phyloP scores from a whole-genome alignment of 37 sponge, comb jelly and placozoan genomes.

The Cladorhizidae sp. region DNA sequence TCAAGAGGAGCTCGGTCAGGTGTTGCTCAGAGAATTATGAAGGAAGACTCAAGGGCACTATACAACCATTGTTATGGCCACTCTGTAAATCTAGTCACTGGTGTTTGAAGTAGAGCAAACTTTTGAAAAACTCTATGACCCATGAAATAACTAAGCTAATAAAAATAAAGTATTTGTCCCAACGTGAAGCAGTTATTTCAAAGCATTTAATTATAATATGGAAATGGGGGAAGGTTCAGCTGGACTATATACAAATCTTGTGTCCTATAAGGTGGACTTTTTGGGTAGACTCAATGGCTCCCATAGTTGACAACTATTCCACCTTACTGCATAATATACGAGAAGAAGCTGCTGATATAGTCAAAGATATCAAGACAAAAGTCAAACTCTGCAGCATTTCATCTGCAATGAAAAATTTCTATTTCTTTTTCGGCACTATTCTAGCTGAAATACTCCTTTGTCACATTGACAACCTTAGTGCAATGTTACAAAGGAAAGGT shows the following conservation, averaged over 20 bases:
- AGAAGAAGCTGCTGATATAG: conserved; percentile 45
- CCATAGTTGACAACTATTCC: no score
- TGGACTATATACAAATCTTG: no score
- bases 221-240: no score
- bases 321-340: conserved; percentile 30
- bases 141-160: conserved; percentile 65
- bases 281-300: no score
- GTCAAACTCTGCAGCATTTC: conserved; percentile 36
- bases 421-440: conserved; percentile 25
- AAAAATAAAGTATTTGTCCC: conserved; percentile 70
- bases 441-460: conserved; percentile 8
- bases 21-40: conserved; percentile 28
- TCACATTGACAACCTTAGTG: conserved; percentile 30
- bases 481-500: neutral
- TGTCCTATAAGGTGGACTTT: no score
- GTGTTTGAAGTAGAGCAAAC: no score
- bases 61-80: conserved; percentile 54
- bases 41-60: conserved; percentile 36
- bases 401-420: conserved; percentile 54
- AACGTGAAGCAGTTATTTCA: conserved; percentile 40
- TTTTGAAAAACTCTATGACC: no score
- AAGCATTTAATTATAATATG: no score
- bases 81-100: conserved; percentile 26
- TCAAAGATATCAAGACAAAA: conserved; percentile 44
- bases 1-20: conserved; percentile 30